A percentile compares a stretch with the other conserved stretches of the same genome.
phyloP scores from a whole-genome alignment of 2,113 vertebrate genomes.

The Neodontobutis hainanensis region DNA sequence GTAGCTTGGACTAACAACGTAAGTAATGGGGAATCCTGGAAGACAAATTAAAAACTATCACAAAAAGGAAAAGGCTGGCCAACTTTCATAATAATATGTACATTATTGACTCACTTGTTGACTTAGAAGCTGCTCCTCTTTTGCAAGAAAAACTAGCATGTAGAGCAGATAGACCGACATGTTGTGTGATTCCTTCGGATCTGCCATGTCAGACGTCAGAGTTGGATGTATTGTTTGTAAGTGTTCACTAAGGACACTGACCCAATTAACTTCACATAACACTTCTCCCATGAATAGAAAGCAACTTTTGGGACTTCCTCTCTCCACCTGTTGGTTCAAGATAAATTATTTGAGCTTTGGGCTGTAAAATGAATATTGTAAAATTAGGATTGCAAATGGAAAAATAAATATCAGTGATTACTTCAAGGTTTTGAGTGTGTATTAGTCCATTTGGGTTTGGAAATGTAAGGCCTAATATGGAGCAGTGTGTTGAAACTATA shows the following conservation, averaged over 20 bases:
- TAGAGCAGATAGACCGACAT: conserved; percentile 94
- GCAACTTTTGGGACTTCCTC: conserved; percentile 96
- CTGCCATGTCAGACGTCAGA: conserved; percentile 49
- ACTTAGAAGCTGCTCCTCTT: conserved; percentile 87
- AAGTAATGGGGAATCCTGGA: conserved; percentile 88
- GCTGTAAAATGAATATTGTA: not conserved
- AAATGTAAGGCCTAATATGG: conserved; percentile 15
- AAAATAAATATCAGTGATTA: not conserved
- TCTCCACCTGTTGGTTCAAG: conserved; percentile 84
- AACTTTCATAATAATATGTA: not conserved
- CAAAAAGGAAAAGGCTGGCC: not conserved
- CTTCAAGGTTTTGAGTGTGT: not conserved
- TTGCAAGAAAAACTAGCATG: conserved; percentile 92
- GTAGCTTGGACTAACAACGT: conserved; percentile 89
- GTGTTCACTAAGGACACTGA: conserved; percentile 89
- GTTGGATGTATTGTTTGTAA: conserved; percentile 80
- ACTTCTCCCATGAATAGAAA: conserved; percentile 92
- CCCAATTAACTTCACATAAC: conserved; percentile 95
- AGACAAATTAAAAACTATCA: not conserved
- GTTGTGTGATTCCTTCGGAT: conserved; percentile 63
- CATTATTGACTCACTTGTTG: conserved; percentile 78
- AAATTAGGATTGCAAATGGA: not conserved
- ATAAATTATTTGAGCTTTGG: not conserved
- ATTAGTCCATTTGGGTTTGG: not conserved
- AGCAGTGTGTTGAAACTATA: conserved; percentile 19